Conservation (phyloP, 1,140 invertebrate species). For the Temnothorax curvispinosus region DNA sequence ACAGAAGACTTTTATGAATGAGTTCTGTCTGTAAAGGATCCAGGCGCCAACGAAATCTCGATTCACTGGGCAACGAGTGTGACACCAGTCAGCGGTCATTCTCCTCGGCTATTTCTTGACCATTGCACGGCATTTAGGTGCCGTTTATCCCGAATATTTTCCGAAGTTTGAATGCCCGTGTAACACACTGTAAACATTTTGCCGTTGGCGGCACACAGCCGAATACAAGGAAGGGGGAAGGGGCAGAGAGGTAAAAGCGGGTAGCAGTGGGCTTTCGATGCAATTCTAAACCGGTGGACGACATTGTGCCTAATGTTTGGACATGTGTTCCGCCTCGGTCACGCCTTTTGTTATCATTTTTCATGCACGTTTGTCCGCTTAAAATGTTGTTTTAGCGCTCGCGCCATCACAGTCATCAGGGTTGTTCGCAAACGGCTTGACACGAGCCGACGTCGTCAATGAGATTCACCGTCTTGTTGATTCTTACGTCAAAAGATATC, state of each 20-base stretch:
- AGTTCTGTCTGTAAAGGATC: not conserved
- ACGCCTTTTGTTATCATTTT: conserved; percentile 85
- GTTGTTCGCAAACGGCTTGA: conserved; percentile 55
- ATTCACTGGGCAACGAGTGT: conserved; percentile 27
- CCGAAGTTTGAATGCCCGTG: conserved; percentile 80
- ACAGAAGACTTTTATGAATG: conserved; percentile 26
- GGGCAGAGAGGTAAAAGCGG: not conserved
- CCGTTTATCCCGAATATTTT: conserved; percentile 74
- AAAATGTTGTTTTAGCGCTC: conserved; percentile 82
- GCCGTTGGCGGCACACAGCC: conserved; percentile 71
- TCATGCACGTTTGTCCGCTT: conserved; percentile 83
- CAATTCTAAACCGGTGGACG: conserved; percentile 80
- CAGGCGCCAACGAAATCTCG: conserved; percentile 29
- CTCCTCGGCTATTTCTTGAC: conserved; percentile 76
- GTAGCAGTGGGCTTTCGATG: conserved; percentile 56
- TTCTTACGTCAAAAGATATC: not conserved
- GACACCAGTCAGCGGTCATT: conserved; percentile 65
- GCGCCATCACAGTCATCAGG: conserved; percentile 59
- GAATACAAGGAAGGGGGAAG: not conserved
- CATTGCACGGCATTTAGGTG: conserved; percentile 80
- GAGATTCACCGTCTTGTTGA: not conserved
- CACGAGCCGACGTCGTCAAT: conserved; percentile 63
- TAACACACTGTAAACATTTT: conserved; percentile 85
- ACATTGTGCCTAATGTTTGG: conserved; percentile 85
- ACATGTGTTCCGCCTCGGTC: conserved; percentile 86